These are phyloP conservation scores for Amblyteles armatorius DNA, from an alignment of 2,888 invertebrate species.

Conservation along the genomic window DNA sequence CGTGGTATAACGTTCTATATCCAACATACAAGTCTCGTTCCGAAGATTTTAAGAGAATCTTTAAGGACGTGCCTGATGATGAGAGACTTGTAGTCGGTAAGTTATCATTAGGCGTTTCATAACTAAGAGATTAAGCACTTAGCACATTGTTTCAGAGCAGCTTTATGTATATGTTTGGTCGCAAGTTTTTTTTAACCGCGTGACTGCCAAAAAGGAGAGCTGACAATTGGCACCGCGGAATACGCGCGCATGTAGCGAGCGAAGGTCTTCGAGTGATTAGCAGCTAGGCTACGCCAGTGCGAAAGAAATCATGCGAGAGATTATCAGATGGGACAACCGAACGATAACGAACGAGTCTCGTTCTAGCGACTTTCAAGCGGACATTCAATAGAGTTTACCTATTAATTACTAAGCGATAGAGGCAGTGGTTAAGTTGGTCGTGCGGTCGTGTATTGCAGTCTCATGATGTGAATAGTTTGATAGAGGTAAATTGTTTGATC, in stretches of 20 bases:
- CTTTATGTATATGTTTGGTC: background rate
- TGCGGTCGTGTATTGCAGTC: background rate
- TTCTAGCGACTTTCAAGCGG: background rate
- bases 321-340: background rate
- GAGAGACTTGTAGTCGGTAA: slow-evolving; percentile 97
- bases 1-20: slow-evolving; percentile 94
- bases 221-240: background rate
- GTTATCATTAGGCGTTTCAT: slow-evolving; percentile 36
- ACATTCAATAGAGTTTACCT: background rate
- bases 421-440: background rate
- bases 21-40: slow-evolving; percentile 97
- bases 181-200: slow-evolving; percentile 1
- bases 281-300: background rate
- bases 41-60: slow-evolving; percentile 96
- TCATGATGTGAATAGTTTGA: background rate
- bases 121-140: background rate
- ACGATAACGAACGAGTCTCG: background rate
- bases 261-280: background rate
- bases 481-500: background rate
- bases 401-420: background rate
- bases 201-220: background rate
- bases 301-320: background rate
- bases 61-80: slow-evolving; percentile 95
- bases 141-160: background rate
- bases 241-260: background rate